A percentile compares a stretch with the other conserved stretches of the same genome.
Conservation (phyloP, 2,797 vertebrate genomes). For the Fistularia commersonii region DNA sequence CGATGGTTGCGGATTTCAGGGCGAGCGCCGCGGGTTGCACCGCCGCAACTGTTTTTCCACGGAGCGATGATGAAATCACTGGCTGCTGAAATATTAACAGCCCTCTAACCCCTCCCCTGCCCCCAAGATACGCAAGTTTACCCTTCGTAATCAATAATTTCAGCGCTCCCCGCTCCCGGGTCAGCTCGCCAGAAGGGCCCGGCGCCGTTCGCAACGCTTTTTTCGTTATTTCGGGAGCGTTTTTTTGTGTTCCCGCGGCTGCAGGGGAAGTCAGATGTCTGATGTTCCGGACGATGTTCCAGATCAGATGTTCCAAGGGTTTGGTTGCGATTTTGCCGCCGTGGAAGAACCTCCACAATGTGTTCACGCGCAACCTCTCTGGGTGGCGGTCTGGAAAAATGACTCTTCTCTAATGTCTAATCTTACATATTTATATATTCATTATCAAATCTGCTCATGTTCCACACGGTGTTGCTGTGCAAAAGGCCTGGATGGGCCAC, state of each 20-base stretch:
- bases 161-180: constrained; percentile 47
- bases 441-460: too few species aligned
- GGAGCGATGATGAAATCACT: constrained; percentile 64
- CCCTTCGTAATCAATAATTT: constrained; percentile 65
- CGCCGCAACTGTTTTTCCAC: constrained; percentile 54
- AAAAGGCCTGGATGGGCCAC: too few species aligned
- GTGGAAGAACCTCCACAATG: too few species aligned
- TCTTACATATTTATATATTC: too few species aligned
- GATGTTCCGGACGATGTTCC: too few species aligned
- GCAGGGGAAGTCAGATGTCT: constrained; percentile 28
- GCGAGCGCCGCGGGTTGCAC: constrained; percentile 58
- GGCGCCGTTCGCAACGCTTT: constrained; percentile 4
- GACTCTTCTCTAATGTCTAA: too few species aligned
- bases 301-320: too few species aligned
- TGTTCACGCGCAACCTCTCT: too few species aligned
- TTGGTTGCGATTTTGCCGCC: too few species aligned
- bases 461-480: too few species aligned
- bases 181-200: constrained; percentile 47
- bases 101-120: not conserved
- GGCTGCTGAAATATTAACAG: constrained; percentile 69
- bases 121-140: constrained; percentile 53
- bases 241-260: constrained; percentile 34
- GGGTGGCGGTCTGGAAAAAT: too few species aligned
- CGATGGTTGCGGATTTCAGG: too few species aligned
- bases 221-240: constrained; percentile 28